Conservation (phyloP, 2,797 vertebrate species). For the Chrosomus eos region DNA sequence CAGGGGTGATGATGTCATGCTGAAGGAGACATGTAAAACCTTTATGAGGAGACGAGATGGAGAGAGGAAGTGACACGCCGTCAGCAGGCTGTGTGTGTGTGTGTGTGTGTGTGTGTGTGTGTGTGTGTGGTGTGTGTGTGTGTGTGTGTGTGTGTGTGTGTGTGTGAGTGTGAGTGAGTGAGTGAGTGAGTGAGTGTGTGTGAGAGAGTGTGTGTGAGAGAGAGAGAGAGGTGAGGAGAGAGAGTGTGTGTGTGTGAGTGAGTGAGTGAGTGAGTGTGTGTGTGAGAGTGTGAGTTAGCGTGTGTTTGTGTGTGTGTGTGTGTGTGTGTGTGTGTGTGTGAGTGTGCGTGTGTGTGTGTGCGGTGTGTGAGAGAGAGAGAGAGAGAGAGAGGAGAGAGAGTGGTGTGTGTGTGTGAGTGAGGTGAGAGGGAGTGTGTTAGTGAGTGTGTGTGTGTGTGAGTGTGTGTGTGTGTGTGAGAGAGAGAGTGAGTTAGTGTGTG, state of each 20-base stretch:
- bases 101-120: not conserved
- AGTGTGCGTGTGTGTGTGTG: too few species aligned
- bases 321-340: too few species aligned
- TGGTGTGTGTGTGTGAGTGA: too few species aligned
- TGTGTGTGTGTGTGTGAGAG: not conserved
- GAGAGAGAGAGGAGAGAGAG: too few species aligned
- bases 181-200: rapidly evolving
- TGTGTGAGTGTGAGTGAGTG: too few species aligned
- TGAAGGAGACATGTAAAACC: slow-evolving; percentile 66
- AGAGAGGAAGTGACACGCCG: slow-evolving; percentile 55
- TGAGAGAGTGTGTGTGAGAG: too few species aligned
- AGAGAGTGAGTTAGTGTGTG: not conserved
- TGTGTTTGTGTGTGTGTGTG: too few species aligned
- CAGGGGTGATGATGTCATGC: slow-evolving; percentile 70
- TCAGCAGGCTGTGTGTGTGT: not conserved
- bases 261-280: too few species aligned
- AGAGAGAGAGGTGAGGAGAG: too few species aligned
- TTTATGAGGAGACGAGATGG: slow-evolving; percentile 64
- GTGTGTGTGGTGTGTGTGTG: not conserved
- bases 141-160: not conserved
- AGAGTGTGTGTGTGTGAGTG: too few species aligned
- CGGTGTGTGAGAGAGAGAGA: too few species aligned
- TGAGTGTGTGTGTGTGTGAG: not conserved
- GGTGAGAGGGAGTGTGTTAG: not conserved
- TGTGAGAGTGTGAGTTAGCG: too few species aligned